phyloP scores from a whole-genome alignment of 2,888 invertebrate species.

The Scaptomyza tumidula region DNA sequence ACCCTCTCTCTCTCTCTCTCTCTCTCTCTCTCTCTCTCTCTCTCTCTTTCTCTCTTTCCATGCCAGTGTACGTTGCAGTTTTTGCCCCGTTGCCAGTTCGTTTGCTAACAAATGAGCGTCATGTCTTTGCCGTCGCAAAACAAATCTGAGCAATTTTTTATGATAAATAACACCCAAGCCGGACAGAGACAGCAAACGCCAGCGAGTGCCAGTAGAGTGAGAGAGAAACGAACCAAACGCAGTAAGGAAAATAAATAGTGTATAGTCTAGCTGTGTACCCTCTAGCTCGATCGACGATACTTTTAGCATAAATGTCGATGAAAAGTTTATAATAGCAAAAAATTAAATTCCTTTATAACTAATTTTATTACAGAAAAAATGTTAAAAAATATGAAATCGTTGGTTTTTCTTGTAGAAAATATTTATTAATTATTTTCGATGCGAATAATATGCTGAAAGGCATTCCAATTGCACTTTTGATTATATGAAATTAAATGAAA shows the following conservation, averaged over 20 bases:
- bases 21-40: not conserved
- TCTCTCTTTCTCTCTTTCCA: too few species aligned
- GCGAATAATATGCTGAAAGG: too few species aligned
- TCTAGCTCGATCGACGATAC: not conserved
- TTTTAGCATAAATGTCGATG: too few species aligned
- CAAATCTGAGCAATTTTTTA: slow-evolving; percentile 79
- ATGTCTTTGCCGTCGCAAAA: slow-evolving; percentile 80
- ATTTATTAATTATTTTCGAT: too few species aligned
- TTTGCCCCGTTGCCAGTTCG: slow-evolving; percentile 50
- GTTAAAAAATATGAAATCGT: too few species aligned
- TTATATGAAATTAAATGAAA: not conserved
- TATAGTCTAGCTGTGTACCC: not conserved
- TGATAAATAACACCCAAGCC: slow-evolving; percentile 72
- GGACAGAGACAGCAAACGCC: slow-evolving; percentile 6
- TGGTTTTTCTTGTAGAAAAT: too few species aligned
- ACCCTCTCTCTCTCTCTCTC: not conserved
- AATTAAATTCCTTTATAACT: too few species aligned
- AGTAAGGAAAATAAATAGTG: not conserved
- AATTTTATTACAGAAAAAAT: too few species aligned
- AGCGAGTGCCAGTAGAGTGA: slow-evolving; percentile 2
- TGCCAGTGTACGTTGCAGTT: not conserved
- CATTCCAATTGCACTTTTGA: too few species aligned
- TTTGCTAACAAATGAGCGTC: slow-evolving; percentile 76
- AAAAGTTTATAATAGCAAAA: too few species aligned
- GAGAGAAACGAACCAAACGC: not conserved